Conservation (phyloP, 2,888 invertebrate species). For the Gymnocheta viridis region DNA sequence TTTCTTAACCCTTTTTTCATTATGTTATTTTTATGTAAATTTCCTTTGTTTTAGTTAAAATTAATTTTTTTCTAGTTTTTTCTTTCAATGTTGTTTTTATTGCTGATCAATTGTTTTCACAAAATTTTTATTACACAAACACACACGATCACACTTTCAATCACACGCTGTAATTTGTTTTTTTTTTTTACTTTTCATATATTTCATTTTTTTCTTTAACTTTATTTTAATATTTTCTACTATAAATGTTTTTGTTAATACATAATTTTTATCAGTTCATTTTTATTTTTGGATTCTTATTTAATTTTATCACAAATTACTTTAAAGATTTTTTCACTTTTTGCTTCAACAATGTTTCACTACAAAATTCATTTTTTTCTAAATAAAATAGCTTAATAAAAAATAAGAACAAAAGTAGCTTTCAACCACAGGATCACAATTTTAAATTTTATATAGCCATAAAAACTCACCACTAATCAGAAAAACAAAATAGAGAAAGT, state of each 20-base stretch:
- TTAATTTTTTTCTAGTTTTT: not conserved
- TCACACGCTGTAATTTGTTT: conserved; percentile 15
- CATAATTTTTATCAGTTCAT: not conserved
- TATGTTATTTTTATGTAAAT: conserved; percentile 8
- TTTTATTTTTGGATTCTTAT: not conserved
- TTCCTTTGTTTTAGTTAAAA: conserved; percentile 2
- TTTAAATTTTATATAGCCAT: not conserved
- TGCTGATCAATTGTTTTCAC: not conserved
- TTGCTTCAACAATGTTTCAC: not conserved
- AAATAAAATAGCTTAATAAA: not conserved
- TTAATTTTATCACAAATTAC: conserved; percentile 1
- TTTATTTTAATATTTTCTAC: not conserved
- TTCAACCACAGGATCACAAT: not conserved
- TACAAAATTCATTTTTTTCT: not conserved
- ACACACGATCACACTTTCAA: not conserved
- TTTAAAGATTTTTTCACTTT: not conserved
- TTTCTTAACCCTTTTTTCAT: conserved; percentile 23
- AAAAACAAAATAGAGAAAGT: too few relatives aligned
- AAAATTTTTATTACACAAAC: not conserved
- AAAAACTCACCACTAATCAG: too few relatives aligned
- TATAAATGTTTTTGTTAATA: not conserved
- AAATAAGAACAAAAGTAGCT: too few relatives aligned
- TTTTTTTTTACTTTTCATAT: not conserved
- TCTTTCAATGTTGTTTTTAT: conserved; percentile 10
- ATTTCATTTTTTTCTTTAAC: not conserved